Conservation (phyloP, 1,140 invertebrate genomes). For the Procambarus clarkii region DNA sequence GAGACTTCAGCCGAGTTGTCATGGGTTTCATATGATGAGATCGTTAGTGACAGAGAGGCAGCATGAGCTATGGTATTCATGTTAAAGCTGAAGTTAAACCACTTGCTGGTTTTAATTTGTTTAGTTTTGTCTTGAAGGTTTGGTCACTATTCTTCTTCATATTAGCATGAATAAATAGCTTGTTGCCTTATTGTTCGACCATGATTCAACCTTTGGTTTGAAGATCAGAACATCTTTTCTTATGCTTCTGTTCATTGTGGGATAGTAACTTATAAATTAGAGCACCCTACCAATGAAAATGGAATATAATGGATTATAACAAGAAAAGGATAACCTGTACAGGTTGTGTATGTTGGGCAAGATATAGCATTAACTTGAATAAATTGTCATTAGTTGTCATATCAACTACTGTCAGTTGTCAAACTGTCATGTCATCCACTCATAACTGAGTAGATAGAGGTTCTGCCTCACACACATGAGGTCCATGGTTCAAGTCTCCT, state of each 20-base stretch:
- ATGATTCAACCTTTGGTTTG: background rate
- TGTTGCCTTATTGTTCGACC: background rate
- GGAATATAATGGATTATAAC: background rate
- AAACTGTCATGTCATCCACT: too few species aligned
- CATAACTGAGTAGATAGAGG: too few species aligned
- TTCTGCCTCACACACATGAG: too few species aligned
- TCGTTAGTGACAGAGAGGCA: background rate
- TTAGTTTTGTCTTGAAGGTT: background rate
- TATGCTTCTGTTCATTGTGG: background rate
- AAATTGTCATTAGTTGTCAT: too few species aligned
- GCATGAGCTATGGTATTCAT: background rate
- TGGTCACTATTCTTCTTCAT: background rate
- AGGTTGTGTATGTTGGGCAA: background rate
- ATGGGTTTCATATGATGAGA: background rate
- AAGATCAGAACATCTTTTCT: background rate
- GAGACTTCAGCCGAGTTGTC: background rate
- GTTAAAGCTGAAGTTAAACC: background rate
- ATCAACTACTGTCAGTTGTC: too few species aligned
- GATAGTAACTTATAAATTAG: background rate
- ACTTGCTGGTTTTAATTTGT: background rate
- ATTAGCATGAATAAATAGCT: background rate
- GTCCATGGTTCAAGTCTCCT: too few species aligned
- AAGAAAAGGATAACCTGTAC: background rate
- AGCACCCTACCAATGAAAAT: background rate
- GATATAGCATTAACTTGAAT: background rate